These are phyloP conservation scores for Colinus virginianus DNA, from an alignment of 2,113 vertebrate genomes.

Conservation along the genomic window DNA sequence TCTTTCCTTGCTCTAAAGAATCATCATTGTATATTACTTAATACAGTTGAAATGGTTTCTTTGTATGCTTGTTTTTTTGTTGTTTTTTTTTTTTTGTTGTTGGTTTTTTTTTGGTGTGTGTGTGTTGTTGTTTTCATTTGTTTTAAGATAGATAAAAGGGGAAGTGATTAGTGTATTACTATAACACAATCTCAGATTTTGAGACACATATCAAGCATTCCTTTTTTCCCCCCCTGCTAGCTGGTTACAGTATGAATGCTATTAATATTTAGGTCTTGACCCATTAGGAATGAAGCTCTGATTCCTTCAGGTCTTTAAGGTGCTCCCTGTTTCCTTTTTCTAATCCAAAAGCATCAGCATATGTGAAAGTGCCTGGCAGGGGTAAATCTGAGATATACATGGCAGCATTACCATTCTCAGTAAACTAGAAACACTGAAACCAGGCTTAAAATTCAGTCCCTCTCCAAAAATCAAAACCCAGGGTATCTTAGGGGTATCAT, in stretches of 20 bases:
- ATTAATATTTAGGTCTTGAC: conserved; percentile 22
- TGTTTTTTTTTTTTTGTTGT: neutral
- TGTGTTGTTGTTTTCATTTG: neutral
- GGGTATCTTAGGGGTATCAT: neutral
- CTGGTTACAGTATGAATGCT: neutral
- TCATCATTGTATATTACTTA: neutral
- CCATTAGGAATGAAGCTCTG: neutral
- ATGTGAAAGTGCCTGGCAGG: neutral
- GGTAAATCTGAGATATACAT: neutral
- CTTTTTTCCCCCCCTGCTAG: neutral
- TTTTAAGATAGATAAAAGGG: neutral
- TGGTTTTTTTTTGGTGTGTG: too few relatives aligned
- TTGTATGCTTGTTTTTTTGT: neutral
- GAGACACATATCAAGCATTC: neutral
- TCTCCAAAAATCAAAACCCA: neutral
- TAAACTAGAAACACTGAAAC: neutral
- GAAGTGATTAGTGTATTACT: neutral
- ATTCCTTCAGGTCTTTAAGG: neutral
- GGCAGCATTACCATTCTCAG: neutral
- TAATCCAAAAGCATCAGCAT: conserved; percentile 8
- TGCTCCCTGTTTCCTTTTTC: neutral
- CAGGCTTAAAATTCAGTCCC: neutral
- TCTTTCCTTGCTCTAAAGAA: neutral
- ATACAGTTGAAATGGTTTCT: neutral
- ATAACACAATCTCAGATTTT: neutral